These are phyloP conservation scores for Magallana nippona DNA, from an alignment of 2,888 invertebrate genomes.

Conservation along the genomic window DNA sequence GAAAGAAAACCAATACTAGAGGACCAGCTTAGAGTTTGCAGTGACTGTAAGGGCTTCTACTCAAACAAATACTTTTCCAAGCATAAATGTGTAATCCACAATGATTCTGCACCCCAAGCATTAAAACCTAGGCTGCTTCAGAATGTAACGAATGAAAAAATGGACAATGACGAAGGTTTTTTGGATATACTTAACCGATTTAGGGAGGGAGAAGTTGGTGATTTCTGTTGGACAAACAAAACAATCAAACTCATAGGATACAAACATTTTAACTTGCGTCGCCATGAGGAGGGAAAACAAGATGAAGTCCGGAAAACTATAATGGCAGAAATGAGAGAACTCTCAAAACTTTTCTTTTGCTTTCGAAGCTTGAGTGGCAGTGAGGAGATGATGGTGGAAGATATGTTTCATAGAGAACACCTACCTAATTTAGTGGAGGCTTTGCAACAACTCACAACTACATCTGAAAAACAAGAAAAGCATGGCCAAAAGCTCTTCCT, in stretches of 20 bases:
- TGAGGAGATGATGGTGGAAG: slow-evolving; percentile 7
- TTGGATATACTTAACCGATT: slow-evolving; percentile 46
- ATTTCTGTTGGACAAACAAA: slow-evolving; percentile 41
- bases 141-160: slow-evolving; percentile 2
- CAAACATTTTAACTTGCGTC: slow-evolving; percentile 40
- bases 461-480: slow-evolving; percentile 35
- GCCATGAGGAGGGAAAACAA: slow-evolving; percentile 42
- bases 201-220: slow-evolving; percentile 45
- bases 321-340: slow-evolving; percentile 48
- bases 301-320: slow-evolving; percentile 45
- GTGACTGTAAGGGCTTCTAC: slow-evolving; percentile 39
- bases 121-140: slow-evolving; percentile 42
- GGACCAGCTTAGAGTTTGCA: slow-evolving; percentile 42
- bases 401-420: slow-evolving; percentile 36
- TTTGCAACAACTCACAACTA: slow-evolving; percentile 22
- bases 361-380: slow-evolving; percentile 9
- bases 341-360: slow-evolving; percentile 42
- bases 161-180: slow-evolving; percentile 39
- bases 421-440: slow-evolving; percentile 37
- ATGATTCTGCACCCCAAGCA: slow-evolving; percentile 23
- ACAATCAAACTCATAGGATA: slow-evolving; percentile 42
- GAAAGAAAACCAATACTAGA: slow-evolving; percentile 38
- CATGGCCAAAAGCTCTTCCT: slow-evolving; percentile 45
- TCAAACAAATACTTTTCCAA: slow-evolving; percentile 43
- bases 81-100: slow-evolving; percentile 41